Evolutionary conservation across 2,888 invertebrate species (phyloP), one percentile per base, ranked within the genome.

Genomic region (Napeogenes inachia): DNA sequence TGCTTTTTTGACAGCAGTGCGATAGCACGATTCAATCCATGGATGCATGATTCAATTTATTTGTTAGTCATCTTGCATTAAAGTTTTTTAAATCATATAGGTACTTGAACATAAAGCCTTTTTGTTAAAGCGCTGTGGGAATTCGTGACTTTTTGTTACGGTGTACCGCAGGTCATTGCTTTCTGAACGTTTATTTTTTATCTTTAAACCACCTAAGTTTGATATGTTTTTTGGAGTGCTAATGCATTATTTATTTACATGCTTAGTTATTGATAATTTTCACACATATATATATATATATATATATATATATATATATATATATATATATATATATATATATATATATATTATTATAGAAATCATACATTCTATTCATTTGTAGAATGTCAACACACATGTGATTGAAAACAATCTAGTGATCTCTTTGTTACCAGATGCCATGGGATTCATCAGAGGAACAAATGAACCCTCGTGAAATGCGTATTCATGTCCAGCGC

Each of bases 401-500:
- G 21, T 21, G 21, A 21, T 21, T 8, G 13, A 3, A 10, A 50
- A 10, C 30, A 12, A 50, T 50, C 6, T 47, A 2, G 21, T 55
- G 53, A 45, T 62, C 30, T 56, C 4, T 56, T 68, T 70, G 30
- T 57, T 21, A 50, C 6, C 73, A 90, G 89, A 80, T 89, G 85
- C 89, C 89, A 72, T 90, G 90, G 90, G 90, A 89, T 61, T 87
- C 88, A 0, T 89, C 89, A 0, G 89, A 89, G 71, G 88, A 90
- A 73, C 88, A 88, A 78, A 82, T 85, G 82, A 77, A 74, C 42
- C 67, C 79, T 2, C 86, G 88, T 56, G 89, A 91, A 75, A 90
- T 91, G 87, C 86, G 91, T 63, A 90, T 91, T 72, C 91, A 91
- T 72, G 91, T 91, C 3, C 91, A 91, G 74, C 80, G 91, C 45